Evolutionary conservation across 2,888 invertebrate genomes (phyloP).

Genomic region (Cerastis rubricosa): DNA sequence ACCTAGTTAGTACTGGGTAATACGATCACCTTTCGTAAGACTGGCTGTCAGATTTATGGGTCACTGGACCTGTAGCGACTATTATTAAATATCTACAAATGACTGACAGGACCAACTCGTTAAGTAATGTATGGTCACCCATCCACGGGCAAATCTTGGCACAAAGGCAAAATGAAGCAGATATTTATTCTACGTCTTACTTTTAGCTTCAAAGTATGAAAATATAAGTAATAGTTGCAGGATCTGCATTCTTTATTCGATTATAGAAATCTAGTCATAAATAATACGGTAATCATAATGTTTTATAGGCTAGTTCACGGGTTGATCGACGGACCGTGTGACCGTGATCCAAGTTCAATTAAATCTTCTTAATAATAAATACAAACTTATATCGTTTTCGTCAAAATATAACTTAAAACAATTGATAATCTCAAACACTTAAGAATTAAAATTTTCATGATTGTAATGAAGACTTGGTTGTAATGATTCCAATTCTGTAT

Average conservation of each 20-base stretch:
- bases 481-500: not conserved
- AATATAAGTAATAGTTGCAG: not conserved
- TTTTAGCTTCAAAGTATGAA: not conserved
- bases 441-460: slow-evolving; percentile 6
- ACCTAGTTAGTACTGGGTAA: not conserved
- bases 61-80: not conserved
- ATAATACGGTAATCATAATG: not conserved
- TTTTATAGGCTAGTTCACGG: slow-evolving; percentile 6
- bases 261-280: slow-evolving; percentile 10
- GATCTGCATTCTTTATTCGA: not conserved
- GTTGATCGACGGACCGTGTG: slow-evolving; percentile 8
- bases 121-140: not conserved
- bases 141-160: not conserved
- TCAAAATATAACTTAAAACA: slow-evolving; percentile 4
- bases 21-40: not conserved
- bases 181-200: not conserved
- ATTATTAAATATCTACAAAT: not conserved
- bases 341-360: slow-evolving; percentile 1
- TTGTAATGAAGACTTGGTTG: not conserved
- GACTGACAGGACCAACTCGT: not conserved
- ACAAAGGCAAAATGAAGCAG: not conserved
- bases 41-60: not conserved
- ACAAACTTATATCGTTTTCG: slow-evolving; percentile 6
- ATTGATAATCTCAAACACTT: slow-evolving; percentile 42
- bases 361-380: slow-evolving; percentile 28